Percentiles rank a stretch among this genome's conserved stretches.
These are phyloP conservation scores for Microcebus jonahi DNA, from an alignment of 2,113 vertebrate species.

Conservation along the genomic window DNA sequence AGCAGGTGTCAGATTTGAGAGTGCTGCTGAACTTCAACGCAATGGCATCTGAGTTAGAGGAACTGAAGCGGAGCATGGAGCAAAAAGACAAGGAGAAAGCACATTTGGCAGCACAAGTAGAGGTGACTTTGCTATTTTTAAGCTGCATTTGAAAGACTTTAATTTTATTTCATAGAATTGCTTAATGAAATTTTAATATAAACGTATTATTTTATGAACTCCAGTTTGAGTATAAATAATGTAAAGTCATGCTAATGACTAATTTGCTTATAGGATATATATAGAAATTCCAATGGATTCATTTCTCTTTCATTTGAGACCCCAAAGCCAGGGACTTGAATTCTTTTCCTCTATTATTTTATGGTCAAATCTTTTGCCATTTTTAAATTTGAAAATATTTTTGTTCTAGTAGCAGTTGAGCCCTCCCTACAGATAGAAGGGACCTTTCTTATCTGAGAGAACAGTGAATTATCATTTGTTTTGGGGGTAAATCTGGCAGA, in stretches of 20 bases:
- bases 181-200: constrained; percentile 27
- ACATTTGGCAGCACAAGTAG: constrained; percentile 87
- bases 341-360: not conserved
- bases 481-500: not conserved
- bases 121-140: constrained; percentile 85
- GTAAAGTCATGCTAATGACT: not conserved
- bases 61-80: constrained; percentile 89
- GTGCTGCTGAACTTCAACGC: constrained; percentile 86
- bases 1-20: constrained; percentile 89
- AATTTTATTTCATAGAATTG: not conserved
- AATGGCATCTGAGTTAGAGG: constrained; percentile 89
- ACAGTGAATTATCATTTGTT: not conserved
- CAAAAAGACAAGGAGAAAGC: constrained; percentile 91
- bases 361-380: not conserved
- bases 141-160: not conserved
- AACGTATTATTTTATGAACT: not conserved
- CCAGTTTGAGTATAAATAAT: not conserved
- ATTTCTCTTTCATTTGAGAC: constrained; percentile 24
- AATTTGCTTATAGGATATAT: not conserved
- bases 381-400: constrained; percentile 44
- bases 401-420: not conserved
- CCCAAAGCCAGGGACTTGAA: not conserved
- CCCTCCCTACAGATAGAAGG: not conserved
- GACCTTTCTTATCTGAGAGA: not conserved
- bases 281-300: not conserved